Base-by-base conservation (phyloP, 2,797 vertebrate species). In the Threskiornis aethiopicus region DNA sequence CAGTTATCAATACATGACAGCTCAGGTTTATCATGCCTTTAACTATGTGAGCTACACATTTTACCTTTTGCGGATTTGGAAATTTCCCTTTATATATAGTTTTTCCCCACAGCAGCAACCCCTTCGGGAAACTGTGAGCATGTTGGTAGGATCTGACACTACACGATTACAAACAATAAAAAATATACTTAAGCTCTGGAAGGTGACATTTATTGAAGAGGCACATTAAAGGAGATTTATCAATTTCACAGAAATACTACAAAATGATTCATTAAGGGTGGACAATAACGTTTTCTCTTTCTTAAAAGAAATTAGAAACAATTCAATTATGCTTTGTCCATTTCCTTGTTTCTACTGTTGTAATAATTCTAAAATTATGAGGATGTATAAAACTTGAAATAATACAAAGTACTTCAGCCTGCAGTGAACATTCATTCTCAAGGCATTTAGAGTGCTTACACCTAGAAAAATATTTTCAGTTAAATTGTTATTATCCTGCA, bases 1-100 rank as follows among this genome's bases (percentile, higher is more conserved):
- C 94, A 95, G 75, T 95, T 97, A 96, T 94, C 95, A 95, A 96
- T 91, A 95, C 71, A 82, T 93, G 96, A 97, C 96, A 97, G 87
- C 46, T 81, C 52, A 90, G 62, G n/a, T 95, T 96, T 84, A 84
- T 90, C 84, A 79, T 41, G 20, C 19, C 59, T 93, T 91, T 89
- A 93, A 89, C 62, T 59, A 11, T 41, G 79, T 65, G 81, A 94
- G 78, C 70, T 80, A 80, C 54, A 70, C 8, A 3, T 80, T 90
- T 66, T 82, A 79, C 77, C 41, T 89, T 89, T 20, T 88, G 81
- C 73, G 70, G 92, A 96, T 93, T 87, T 89, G 67, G 72, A 90
- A 71, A 79, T 81, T 93, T 93, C 84, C 59, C 42, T 89, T 95
- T 93, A 87, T 80, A 84, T 61, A 81, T 8, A 84, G 44, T 37